phyloP scores from a whole-genome alignment of 2,113 vertebrate species.

The Syrmaticus mikado region DNA sequence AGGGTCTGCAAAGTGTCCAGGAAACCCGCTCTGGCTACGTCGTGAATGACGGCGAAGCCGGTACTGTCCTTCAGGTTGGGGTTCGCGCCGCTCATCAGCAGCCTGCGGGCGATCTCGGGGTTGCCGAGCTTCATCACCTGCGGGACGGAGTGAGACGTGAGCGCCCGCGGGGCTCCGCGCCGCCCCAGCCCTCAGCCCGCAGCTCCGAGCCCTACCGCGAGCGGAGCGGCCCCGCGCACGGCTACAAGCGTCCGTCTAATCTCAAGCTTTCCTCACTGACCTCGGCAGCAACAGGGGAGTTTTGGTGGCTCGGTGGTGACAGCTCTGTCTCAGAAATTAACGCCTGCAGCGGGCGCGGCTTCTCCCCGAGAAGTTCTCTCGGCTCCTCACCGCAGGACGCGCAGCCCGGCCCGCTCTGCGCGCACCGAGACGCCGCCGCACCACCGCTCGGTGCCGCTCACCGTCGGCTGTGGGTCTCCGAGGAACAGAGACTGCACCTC shows the following conservation, averaged over 20 bases:
- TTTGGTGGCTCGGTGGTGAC: neutral
- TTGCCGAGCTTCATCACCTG: slow-evolving; percentile 91
- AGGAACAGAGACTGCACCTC: slow-evolving; percentile 45
- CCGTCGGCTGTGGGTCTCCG: slow-evolving; percentile 1
- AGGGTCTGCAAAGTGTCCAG: slow-evolving; percentile 87
- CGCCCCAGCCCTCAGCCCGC: neutral
- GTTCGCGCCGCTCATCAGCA: slow-evolving; percentile 83
- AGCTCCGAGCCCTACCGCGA: neutral
- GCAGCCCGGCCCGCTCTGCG: neutral
- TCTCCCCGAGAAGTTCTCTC: neutral
- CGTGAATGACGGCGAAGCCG: slow-evolving; percentile 88
- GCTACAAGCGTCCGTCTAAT: neutral
- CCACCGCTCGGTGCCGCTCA: slow-evolving; percentile 3
- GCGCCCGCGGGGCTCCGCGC: neutral
- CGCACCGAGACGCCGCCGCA: slow-evolving; percentile 8
- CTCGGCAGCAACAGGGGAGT: neutral
- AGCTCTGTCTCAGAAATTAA: neutral
- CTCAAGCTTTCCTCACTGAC: neutral
- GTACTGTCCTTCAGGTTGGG: slow-evolving; percentile 85
- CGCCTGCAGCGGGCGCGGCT: neutral
- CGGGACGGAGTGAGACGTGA: neutral
- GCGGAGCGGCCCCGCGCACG: neutral
- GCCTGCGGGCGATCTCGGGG: slow-evolving; percentile 76
- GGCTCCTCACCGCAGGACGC: neutral
- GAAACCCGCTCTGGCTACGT: slow-evolving; percentile 91